These are phyloP conservation scores for Scylla paramamosain DNA, from an alignment of 1,140 invertebrate genomes.

Conservation along the genomic window DNA sequence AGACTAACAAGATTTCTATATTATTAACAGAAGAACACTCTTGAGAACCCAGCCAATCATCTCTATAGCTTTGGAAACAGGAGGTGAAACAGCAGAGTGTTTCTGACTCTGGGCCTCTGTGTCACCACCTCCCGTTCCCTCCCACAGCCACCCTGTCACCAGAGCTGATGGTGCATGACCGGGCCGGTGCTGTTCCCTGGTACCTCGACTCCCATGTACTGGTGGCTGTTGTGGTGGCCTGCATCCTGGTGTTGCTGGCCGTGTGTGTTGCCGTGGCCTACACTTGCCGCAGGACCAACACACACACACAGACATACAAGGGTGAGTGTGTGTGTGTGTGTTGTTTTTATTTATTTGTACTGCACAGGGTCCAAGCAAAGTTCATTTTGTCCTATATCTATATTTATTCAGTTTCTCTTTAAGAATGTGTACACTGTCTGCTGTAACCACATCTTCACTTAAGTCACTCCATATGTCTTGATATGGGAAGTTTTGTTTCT, in stretches of 20 bases:
- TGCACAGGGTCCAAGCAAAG: too few relatives aligned
- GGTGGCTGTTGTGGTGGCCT: slow-evolving; percentile 58
- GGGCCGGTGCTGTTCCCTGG: slow-evolving; percentile 39
- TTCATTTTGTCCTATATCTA: too few relatives aligned
- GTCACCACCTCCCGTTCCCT: too few relatives aligned
- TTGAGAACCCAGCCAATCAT: too few relatives aligned
- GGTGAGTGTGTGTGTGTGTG: slow-evolving; percentile 38
- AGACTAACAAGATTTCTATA: too few relatives aligned
- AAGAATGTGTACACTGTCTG: too few relatives aligned
- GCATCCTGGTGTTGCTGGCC: slow-evolving; percentile 53
- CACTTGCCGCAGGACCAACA: slow-evolving; percentile 52
- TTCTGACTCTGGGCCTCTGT: too few relatives aligned
- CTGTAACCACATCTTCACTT: too few relatives aligned
- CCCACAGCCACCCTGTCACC: slow-evolving; percentile 56
- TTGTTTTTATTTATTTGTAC: not conserved
- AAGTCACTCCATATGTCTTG: not conserved
- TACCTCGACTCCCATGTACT: slow-evolving; percentile 65
- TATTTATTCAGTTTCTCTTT: too few relatives aligned
- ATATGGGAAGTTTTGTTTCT: not conserved
- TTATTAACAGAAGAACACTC: too few relatives aligned
- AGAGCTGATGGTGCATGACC: slow-evolving; percentile 38
- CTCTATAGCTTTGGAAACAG: too few relatives aligned
- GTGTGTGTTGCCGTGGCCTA: slow-evolving; percentile 64
- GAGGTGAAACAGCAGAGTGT: too few relatives aligned
- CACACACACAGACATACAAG: slow-evolving; percentile 64